These are phyloP conservation scores for Rhizomys pruinosus DNA, from an alignment of 2,113 vertebrate genomes.

Conservation along the genomic window DNA sequence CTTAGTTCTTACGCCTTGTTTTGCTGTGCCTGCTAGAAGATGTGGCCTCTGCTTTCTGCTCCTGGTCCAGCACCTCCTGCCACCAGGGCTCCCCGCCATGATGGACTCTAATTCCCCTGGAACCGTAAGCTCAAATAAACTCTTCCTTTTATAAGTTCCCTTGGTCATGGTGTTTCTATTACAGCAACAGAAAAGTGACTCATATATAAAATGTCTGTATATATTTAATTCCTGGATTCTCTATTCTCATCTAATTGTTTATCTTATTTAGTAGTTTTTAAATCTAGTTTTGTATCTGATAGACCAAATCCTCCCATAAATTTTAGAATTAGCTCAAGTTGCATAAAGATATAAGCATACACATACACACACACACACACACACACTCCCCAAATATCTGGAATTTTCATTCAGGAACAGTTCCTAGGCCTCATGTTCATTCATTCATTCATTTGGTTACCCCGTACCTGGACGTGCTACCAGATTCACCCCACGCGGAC, in stretches of 20 bases:
- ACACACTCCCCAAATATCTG: neutral
- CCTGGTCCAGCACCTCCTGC: too few relatives aligned
- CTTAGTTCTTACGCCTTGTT: too few relatives aligned
- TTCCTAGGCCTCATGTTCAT: neutral
- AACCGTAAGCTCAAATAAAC: too few relatives aligned
- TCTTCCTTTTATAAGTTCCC: too few relatives aligned
- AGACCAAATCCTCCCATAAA: neutral
- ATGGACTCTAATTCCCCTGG: too few relatives aligned
- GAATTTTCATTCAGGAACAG: neutral
- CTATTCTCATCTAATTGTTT: neutral
- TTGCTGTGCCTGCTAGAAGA: too few relatives aligned
- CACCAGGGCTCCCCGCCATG: too few relatives aligned
- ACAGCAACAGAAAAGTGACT: too few relatives aligned
- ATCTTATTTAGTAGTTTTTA: neutral
- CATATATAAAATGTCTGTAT: too few relatives aligned
- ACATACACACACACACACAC: neutral
- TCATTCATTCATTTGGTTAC: rapidly evolving
- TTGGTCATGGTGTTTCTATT: too few relatives aligned
- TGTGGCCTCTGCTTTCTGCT: too few relatives aligned
- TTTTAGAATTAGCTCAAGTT: neutral
- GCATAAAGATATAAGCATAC: neutral
- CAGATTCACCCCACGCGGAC: constrained; percentile 37
- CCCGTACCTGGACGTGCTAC: constrained; percentile 77
- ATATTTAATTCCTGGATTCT: neutral
- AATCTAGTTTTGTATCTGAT: neutral